Percentiles rank a stretch among this genome's conserved stretches.
Conservation (phyloP, 1,140 invertebrate genomes). For the Trachymyrmex septentrionalis region DNA sequence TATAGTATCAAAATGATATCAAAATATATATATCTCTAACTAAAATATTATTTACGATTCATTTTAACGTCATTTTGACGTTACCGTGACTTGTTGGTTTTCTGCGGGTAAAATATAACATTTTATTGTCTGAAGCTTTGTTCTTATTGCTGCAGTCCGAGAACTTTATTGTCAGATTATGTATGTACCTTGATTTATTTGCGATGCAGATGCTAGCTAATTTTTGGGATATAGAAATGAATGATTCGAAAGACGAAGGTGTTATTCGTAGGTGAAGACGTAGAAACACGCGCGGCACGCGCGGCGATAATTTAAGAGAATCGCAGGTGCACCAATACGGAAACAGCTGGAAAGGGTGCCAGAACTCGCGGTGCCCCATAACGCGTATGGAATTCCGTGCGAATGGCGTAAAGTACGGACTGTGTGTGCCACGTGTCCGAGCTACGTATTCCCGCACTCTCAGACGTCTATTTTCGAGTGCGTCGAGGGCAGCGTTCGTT, state of each 20-base stretch:
- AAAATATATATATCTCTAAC: no score
- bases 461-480: slow-evolving; percentile 68
- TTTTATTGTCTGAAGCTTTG: no score
- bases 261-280: neutral
- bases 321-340: neutral
- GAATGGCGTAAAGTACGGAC: slow-evolving; percentile 34
- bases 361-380: neutral
- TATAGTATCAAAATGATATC: no score
- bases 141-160: no score
- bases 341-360: slow-evolving; percentile 25
- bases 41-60: no score
- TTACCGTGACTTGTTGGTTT: no score
- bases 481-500: slow-evolving; percentile 37
- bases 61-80: no score
- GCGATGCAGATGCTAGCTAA: neutral
- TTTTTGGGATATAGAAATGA: no score
- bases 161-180: no score
- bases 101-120: no score
- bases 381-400: slow-evolving; percentile 40
- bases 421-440: slow-evolving; percentile 60
- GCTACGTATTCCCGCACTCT: slow-evolving; percentile 61
- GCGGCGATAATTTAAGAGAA: slow-evolving; percentile 18
- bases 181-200: neutral
- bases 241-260: neutral
- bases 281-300: neutral